Evolutionary conservation across 92 coral and sea anemone genomes (phyloP).

Genomic region (Metridium senile): DNA sequence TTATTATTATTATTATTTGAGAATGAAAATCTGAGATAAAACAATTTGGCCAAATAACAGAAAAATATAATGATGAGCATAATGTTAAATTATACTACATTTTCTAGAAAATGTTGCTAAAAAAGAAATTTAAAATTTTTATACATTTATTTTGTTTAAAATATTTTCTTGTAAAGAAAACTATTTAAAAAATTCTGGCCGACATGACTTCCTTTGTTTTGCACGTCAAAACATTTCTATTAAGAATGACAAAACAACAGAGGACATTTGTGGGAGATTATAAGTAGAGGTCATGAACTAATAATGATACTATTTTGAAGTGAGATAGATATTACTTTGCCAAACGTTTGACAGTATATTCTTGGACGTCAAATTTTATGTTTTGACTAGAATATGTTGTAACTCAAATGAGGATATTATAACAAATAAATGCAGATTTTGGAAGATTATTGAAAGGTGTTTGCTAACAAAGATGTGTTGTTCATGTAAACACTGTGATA

Average conservation of each 20-base stretch:
- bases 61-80: no score
- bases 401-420: not conserved
- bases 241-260: not conserved
- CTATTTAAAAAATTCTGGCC: not conserved
- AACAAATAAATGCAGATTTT: not conserved
- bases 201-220: not conserved
- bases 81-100: no score
- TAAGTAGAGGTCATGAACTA: slow-evolving; percentile 3
- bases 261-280: not conserved
- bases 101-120: no score
- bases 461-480: not conserved
- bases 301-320: not conserved
- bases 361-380: not conserved
- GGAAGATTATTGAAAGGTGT: not conserved
- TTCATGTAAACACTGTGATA: not conserved
- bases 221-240: slow-evolving; percentile 2
- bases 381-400: not conserved
- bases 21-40: no score
- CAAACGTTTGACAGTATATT: not conserved
- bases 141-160: no score
- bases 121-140: no score
- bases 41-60: no score
- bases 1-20: no score
- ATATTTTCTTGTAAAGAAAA: no score
- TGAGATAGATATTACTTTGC: not conserved